A percentile compares a stretch with the other conserved stretches of the same genome.
These are phyloP conservation scores for Fragum whitleyi DNA, from an alignment of 2,888 invertebrate genomes.

Conservation along the genomic window DNA sequence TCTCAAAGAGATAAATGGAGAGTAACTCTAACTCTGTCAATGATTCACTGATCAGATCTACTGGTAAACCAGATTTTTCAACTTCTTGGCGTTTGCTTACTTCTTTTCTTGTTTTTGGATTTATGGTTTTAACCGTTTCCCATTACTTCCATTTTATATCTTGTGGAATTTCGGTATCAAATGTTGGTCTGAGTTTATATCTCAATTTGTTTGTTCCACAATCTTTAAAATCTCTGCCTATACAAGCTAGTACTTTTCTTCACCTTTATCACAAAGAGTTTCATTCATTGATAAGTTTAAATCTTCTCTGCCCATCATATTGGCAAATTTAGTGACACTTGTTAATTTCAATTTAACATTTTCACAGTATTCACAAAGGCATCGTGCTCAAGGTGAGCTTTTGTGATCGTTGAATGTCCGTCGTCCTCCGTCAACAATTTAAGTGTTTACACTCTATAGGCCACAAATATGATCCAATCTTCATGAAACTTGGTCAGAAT, in stretches of 20 bases:
- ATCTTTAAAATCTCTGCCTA: constrained; percentile 24
- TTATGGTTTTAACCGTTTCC: constrained; percentile 25
- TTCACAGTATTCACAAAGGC: too few relatives aligned
- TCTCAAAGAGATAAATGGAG: constrained; percentile 42
- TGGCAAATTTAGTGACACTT: too few relatives aligned
- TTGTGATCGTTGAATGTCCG: too few relatives aligned
- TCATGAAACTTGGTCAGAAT: too few relatives aligned
- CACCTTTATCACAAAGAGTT: not conserved
- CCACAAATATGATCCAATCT: too few relatives aligned
- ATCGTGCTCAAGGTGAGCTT: too few relatives aligned
- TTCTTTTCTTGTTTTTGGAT: constrained; percentile 47
- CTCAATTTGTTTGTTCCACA: constrained; percentile 3
- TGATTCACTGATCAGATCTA: constrained; percentile 26
- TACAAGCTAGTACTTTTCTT: constrained; percentile 7
- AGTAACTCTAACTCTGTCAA: constrained; percentile 36
- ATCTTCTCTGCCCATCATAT: too few relatives aligned
- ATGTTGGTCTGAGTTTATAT: constrained; percentile 1
- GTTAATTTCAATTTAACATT: too few relatives aligned
- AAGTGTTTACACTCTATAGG: too few relatives aligned
- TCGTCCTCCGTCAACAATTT: too few relatives aligned
- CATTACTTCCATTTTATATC: constrained; percentile 27
- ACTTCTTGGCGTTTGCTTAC: constrained; percentile 35
- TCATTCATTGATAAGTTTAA: not conserved
- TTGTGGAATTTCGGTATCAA: not conserved
- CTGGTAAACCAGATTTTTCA: constrained; percentile 12